A percentile compares a stretch with the other conserved stretches of the same genome.
These are phyloP conservation scores for Enteromius thamalakanensis DNA, from an alignment of 2,797 vertebrate species.

Conservation along the genomic window DNA sequence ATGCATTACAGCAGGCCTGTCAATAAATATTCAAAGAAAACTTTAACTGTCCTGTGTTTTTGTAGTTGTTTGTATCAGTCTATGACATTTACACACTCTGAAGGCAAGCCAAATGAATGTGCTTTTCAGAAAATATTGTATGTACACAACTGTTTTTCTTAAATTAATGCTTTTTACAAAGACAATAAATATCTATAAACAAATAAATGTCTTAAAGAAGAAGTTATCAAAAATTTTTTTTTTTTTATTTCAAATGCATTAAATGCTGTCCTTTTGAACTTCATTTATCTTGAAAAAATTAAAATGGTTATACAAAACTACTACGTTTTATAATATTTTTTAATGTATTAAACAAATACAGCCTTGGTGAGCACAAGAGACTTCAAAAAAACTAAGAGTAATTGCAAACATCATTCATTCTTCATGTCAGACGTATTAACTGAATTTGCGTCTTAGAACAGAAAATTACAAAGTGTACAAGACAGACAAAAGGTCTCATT, in stretches of 20 bases:
- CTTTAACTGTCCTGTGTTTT: background rate
- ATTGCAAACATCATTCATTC: too few relatives aligned
- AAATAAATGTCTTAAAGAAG: too few relatives aligned
- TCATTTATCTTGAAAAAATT: background rate
- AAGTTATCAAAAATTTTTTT: background rate
- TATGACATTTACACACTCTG: background rate
- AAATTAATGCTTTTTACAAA: background rate
- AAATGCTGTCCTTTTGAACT: background rate
- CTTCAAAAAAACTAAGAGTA: too few relatives aligned
- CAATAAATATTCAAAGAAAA: conserved; percentile 50
- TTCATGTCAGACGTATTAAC: too few relatives aligned
- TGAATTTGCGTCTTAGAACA: too few relatives aligned
- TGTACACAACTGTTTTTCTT: background rate
- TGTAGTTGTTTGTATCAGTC: background rate
- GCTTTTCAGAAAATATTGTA: background rate
- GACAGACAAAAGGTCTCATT: background rate
- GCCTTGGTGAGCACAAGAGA: too few relatives aligned
- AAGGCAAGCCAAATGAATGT: background rate
- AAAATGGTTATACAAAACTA: background rate
- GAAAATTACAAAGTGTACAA: background rate
- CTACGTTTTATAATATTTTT: background rate
- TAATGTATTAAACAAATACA: too few relatives aligned
- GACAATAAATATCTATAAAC: too few relatives aligned
- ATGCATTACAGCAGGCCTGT: conserved; percentile 63
- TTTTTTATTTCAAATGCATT: background rate